Evolutionary conservation across 2,888 invertebrate species (phyloP).

Genomic region (Stenichneumon culpator): DNA sequence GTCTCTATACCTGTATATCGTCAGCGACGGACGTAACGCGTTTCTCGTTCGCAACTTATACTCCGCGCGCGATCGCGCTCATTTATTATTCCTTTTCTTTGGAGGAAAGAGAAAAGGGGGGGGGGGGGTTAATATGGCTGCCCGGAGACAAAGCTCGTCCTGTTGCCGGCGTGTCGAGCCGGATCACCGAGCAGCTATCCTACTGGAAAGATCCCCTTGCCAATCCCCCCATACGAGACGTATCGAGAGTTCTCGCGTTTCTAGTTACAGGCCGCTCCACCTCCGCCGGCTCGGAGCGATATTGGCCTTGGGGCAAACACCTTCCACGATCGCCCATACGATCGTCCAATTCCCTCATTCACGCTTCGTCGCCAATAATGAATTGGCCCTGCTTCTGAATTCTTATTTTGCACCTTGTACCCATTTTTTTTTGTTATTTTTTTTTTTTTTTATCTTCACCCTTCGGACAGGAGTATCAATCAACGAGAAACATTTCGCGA

Average conservation of each 20-base stretch:
- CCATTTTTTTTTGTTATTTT: not conserved
- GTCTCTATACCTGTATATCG: conserved; percentile 28
- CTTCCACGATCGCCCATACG: conserved; percentile 22
- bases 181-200: conserved; percentile 31
- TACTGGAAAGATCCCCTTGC: conserved; percentile 25
- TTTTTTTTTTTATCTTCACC: not conserved
- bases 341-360: conserved; percentile 58
- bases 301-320: conserved; percentile 32
- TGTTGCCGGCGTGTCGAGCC: conserved; percentile 5
- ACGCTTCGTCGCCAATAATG: conserved; percentile 66
- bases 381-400: conserved; percentile 44
- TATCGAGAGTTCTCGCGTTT: conserved; percentile 47
- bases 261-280: conserved; percentile 40
- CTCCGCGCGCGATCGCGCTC: conserved; percentile 6
- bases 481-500: conserved; percentile 41
- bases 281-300: conserved; percentile 13
- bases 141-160: conserved; percentile 50
- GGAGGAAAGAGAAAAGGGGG: not conserved
- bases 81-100: conserved; percentile 66
- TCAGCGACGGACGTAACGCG: conserved; percentile 60
- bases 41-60: conserved; percentile 40
- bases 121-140: conserved; percentile 43
- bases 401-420: conserved; percentile 21
- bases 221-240: conserved; percentile 14
- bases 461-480: conserved; percentile 38